phyloP scores from a whole-genome alignment of 2,888 invertebrate species.

The Argynnis bischoffii region DNA sequence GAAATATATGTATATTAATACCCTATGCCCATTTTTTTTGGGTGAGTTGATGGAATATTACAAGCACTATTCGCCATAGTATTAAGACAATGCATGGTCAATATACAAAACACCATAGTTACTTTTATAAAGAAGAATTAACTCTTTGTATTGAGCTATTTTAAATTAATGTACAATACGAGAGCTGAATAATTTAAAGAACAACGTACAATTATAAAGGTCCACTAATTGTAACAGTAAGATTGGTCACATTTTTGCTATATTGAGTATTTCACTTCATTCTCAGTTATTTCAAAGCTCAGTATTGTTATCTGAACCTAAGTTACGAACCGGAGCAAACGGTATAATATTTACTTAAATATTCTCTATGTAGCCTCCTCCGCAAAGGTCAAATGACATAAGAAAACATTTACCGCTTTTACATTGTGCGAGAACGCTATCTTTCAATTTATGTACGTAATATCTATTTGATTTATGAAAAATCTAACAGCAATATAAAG shows the following conservation, averaged over 20 bases:
- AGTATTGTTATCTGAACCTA: slow-evolving; percentile 1
- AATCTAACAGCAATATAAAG: no score
- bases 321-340: slow-evolving; percentile 2
- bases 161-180: no score
- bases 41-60: no score
- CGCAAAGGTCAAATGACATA: slow-evolving; percentile 9
- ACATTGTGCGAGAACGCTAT: not conserved
- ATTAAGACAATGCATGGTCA: not conserved
- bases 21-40: not conserved
- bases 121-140: no score
- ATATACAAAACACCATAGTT: no score
- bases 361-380: slow-evolving; percentile 4
- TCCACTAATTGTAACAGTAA: not conserved
- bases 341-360: slow-evolving; percentile 8
- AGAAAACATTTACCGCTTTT: slow-evolving; percentile 10
- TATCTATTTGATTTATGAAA: no score
- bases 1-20: not conserved
- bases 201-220: no score
- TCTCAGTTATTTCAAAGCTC: slow-evolving; percentile 2
- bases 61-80: not conserved
- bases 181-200: no score
- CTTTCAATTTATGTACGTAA: not conserved
- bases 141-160: no score
- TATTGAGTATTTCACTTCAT: not conserved
- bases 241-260: not conserved